phyloP scores from a whole-genome alignment of 2,113 vertebrate species.

The Anolis carolinensis region DNA sequence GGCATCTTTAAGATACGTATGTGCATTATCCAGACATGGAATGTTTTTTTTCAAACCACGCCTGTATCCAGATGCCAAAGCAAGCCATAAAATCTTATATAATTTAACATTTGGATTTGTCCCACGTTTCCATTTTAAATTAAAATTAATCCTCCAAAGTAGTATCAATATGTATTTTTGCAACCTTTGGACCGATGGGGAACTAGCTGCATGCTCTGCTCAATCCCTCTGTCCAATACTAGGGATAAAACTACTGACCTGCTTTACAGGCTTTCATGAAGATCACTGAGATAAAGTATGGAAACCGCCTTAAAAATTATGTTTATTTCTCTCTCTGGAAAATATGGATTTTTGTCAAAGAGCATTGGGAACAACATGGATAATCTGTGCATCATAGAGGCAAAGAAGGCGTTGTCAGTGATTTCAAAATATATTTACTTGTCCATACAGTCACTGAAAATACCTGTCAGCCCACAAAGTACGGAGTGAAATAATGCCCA shows the following conservation, averaged over 20 bases:
- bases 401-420: neutral
- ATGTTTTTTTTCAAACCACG: neutral
- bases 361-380: neutral
- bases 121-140: neutral
- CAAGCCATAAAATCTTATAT: neutral
- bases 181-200: neutral
- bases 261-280: neutral
- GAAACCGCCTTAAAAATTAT: neutral
- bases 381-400: neutral
- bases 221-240: neutral
- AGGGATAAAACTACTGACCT: neutral
- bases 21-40: neutral
- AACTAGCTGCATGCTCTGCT: too few species aligned
- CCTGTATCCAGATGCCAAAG: too few species aligned
- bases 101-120: neutral
- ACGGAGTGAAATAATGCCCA: neutral
- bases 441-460: neutral
- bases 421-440: neutral
- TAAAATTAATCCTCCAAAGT: neutral
- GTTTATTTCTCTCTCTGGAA: neutral
- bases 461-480: neutral
- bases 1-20: neutral
- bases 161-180: neutral
- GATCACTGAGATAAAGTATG: neutral
- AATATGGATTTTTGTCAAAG: neutral